phyloP scores from a whole-genome alignment of 2,797 vertebrate species.

The Selene dorsalis region DNA sequence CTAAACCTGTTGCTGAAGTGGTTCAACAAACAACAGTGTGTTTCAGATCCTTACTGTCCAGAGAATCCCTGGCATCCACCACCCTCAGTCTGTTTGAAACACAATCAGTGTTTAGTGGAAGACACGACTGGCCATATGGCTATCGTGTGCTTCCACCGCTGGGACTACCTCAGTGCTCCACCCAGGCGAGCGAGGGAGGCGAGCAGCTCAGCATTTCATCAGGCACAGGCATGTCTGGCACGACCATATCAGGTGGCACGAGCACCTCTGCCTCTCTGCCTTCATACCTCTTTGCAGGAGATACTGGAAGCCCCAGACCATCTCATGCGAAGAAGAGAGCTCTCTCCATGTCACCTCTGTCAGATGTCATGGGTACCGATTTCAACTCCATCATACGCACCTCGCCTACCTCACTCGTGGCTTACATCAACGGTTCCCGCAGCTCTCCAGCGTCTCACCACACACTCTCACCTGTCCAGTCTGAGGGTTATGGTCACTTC shows the following conservation, averaged over 20 bases:
- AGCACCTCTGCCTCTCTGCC: constrained; percentile 88
- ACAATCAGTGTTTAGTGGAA: constrained; percentile 87
- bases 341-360: constrained; percentile 90
- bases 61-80: constrained; percentile 90
- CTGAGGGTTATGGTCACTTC: constrained; percentile 95
- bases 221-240: constrained; percentile 84
- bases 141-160: constrained; percentile 87
- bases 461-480: constrained; percentile 86
- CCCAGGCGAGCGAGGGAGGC: constrained; percentile 81
- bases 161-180: constrained; percentile 78
- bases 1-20: constrained; percentile 42
- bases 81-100: constrained; percentile 90
- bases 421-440: constrained; percentile 92
- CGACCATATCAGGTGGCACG: constrained; percentile 81
- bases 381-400: constrained; percentile 96
- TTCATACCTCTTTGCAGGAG: constrained; percentile 88
- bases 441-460: constrained; percentile 85
- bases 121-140: constrained; percentile 90
- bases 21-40: constrained; percentile 58
- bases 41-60: constrained; percentile 89
- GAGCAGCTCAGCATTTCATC: constrained; percentile 83
- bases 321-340: constrained; percentile 90
- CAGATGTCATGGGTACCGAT: constrained; percentile 92
- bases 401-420: constrained; percentile 94
- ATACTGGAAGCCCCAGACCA: constrained; percentile 85